Evolutionary conservation across 2,797 vertebrate species (phyloP), one percentile per base, ranked within the genome.

Genomic region (Dendrocincla tyrannina): DNA sequence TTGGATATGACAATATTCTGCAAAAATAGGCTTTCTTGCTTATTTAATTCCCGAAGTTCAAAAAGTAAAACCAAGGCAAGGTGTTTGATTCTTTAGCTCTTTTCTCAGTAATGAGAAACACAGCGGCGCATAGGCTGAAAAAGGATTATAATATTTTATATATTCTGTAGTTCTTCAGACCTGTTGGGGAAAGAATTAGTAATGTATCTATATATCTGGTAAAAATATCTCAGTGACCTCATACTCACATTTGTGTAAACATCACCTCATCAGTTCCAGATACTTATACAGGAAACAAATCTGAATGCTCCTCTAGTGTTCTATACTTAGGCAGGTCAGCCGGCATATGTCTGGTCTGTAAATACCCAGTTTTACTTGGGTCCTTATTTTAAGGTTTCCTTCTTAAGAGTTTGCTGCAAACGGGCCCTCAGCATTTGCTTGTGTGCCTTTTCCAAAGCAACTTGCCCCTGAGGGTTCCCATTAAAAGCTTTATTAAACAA

Each of bases 141-240:
- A 74, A 72, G 66, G 75, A 89, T 93, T 92, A 87, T 86, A 94
- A 81, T 91, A 91, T 91, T 93, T 95, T 84, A 80, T 85, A 67
- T 91, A 47, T 93, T 88, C 85, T 95, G 53, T 94, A 90, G 85
- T 92, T 97, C 96, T 97, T 93, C 94, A 96, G 97, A 97, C 91
- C 96, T 97, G 94, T 98, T 96, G 96, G 91, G 93, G 91, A 96
- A 96, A 97, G 94, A 96, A 98, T 98, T 97, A 98, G 97, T 97
- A 98, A 97, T 94, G 92, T 97, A 98, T 98, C 98, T 98, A 97
- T 96, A 96, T 97, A 98, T 97, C 97, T 97, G 97, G 93, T 97
- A 98, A 98, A 98, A 98, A 98, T 98, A 98, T 97, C 97, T 96
- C 90, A 88, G 92, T 98, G 98, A 98, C 97, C 97, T 98, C 98